Evolutionary conservation across 2,113 vertebrate species (phyloP).

Genomic region (Phalacrocorax aristotelis): DNA sequence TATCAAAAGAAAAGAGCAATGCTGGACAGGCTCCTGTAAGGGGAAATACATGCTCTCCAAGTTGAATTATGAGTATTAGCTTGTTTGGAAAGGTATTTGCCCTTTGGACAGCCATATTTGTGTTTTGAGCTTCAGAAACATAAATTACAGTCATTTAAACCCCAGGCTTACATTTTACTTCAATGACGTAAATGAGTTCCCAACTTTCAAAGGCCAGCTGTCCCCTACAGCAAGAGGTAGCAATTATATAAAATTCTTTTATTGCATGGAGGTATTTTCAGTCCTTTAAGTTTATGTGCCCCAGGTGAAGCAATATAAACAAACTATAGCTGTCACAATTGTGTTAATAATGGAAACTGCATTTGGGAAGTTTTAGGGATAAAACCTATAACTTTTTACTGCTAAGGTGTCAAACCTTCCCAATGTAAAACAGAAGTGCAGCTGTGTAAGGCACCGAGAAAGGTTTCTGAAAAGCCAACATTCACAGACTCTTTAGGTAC

Average conservation of each 20-base stretch:
- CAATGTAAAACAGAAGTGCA: conserved; percentile 15
- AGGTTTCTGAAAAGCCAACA: neutral
- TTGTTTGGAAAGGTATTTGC: conserved; percentile 53
- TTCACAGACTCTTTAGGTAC: neutral
- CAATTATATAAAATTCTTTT: conserved; percentile 59
- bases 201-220: conserved; percentile 56
- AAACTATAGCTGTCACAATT: conserved; percentile 1
- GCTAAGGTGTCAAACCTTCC: conserved; percentile 47
- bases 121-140: conserved; percentile 50
- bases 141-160: conserved; percentile 60
- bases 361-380: conserved; percentile 60
- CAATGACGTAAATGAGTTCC: conserved; percentile 35
- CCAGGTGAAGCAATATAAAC: conserved; percentile 26
- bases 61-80: conserved; percentile 25
- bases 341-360: conserved; percentile 56
- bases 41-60: neutral
- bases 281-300: conserved; percentile 53
- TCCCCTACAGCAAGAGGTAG: conserved; percentile 62
- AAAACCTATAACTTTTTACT: conserved; percentile 46
- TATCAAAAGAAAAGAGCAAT: neutral
- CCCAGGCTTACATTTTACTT: conserved; percentile 57
- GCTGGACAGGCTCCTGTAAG: neutral
- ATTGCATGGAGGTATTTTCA: conserved; percentile 40
- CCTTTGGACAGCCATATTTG: conserved; percentile 58
- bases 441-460: neutral